phyloP scores from a whole-genome alignment of 2,888 invertebrate species.

The Nudaria mundana region DNA sequence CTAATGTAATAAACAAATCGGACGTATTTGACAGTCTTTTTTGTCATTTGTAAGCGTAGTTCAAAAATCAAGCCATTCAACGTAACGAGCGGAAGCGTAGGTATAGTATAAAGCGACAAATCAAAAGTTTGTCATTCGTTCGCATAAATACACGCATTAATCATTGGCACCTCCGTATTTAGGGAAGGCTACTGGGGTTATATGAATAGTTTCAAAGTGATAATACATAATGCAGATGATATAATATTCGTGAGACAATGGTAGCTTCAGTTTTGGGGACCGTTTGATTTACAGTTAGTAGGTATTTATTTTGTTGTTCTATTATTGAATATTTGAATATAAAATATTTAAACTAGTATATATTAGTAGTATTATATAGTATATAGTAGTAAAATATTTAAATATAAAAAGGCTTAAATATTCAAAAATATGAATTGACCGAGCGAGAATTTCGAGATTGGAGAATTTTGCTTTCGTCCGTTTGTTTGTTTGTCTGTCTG shows the following conservation, averaged over 20 bases:
- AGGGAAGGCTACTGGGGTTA: neutral
- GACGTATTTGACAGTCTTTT: conserved; percentile 3
- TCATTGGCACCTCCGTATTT: conserved; percentile 1
- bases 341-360: too few relatives aligned
- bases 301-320: too few relatives aligned
- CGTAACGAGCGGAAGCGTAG: neutral
- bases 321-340: too few relatives aligned
- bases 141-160: conserved; percentile 3
- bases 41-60: conserved; percentile 6
- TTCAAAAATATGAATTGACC: too few relatives aligned
- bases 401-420: too few relatives aligned
- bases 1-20: conserved; percentile 5
- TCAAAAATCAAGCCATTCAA: conserved; percentile 5
- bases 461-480: too few relatives aligned
- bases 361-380: too few relatives aligned
- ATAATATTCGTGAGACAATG: neutral
- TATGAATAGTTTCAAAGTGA: neutral
- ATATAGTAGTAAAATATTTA: too few relatives aligned
- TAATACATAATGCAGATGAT: neutral
- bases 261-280: too few relatives aligned
- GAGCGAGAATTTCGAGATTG: too few relatives aligned
- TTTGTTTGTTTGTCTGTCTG: too few relatives aligned
- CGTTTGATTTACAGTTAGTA: too few relatives aligned
- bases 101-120: conserved; percentile 6
- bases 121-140: conserved; percentile 1